phyloP scores from a whole-genome alignment of 2,888 invertebrate genomes.

The Campaea margaritaria region DNA sequence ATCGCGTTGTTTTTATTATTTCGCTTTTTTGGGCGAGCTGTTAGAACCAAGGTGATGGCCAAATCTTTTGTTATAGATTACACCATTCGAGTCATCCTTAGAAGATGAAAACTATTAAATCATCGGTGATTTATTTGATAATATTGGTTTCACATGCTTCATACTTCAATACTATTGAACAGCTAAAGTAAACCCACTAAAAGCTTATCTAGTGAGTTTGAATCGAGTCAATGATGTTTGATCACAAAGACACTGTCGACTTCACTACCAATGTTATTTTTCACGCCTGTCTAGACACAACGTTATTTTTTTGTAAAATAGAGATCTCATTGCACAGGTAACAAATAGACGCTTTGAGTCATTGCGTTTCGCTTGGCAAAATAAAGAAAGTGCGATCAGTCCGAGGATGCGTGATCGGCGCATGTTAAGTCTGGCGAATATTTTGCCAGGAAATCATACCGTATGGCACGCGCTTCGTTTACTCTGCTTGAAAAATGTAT shows the following conservation, averaged over 20 bases:
- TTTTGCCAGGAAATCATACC: constrained; percentile 78
- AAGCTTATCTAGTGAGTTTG: too few species aligned
- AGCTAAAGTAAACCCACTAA: constrained; percentile 16
- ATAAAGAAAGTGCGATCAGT: constrained; percentile 66
- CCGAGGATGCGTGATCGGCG: constrained; percentile 63
- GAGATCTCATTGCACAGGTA: constrained; percentile 35
- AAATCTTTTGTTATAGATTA: constrained; percentile 36
- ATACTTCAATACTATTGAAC: constrained; percentile 9
- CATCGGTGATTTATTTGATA: constrained; percentile 6
- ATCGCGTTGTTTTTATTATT: constrained; percentile 77
- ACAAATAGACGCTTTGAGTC: constrained; percentile 47
- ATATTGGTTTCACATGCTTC: constrained; percentile 13
- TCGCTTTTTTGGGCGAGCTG: constrained; percentile 63
- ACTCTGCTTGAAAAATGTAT: constrained; percentile 80
- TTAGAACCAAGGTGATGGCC: constrained; percentile 77
- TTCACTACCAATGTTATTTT: constrained; percentile 20
- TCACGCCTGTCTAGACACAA: constrained; percentile 29
- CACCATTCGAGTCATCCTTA: constrained; percentile 2
- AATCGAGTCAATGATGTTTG: constrained; percentile 10
- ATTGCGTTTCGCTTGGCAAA: constrained; percentile 57
- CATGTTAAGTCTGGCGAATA: constrained; percentile 65
- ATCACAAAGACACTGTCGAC: constrained; percentile 5
- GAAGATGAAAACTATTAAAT: constrained; percentile 15
- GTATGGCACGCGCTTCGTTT: constrained; percentile 75
- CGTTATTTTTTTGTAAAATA: constrained; percentile 19